Evolutionary conservation across 2,888 invertebrate species (phyloP), one percentile per base, ranked within the genome.

Genomic region (Leucania comma): DNA sequence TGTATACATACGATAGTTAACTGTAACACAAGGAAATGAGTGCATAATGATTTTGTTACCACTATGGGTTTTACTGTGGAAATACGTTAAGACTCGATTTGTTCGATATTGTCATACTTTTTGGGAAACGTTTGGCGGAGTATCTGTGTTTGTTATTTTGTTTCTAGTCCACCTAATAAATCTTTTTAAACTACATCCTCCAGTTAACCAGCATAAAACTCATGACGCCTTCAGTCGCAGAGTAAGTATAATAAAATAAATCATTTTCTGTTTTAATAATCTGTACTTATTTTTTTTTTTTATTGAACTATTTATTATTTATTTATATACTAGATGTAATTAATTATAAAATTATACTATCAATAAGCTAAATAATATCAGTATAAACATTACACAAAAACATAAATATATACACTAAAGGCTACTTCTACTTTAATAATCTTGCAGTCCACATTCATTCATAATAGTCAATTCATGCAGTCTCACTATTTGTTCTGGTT

Each of bases 51-150:
- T 68, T 68, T 50, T 42, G n/a, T 50, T 3, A 61, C 76, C 71
- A 22, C 32, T 83, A 56, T 12, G 29, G 2, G 78, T 70, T 69
- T 68, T 82, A 61, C 2, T 81, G 60, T 78, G 78, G 75, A 84
- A 70, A 32, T 69, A 64, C 50, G 8, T 10, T 24, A 68, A 38
- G 26, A 29, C 51, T 42, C 68, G 65, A 20, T 3, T 2, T 35
- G 24, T 66, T 63, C 59, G 54, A 0, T 74, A 59, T 46, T 60
- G 24, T 56, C 46, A 58, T 24, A 58, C 71, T 50, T 29, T 73
- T 62, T 69, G 60, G 66, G 64, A 83, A 62, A 24, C 68, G 14
- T 67, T 67, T 65, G 64, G 84, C 48, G 66, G 78, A 62, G n/a
- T 81, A 35, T 46, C 59, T 22, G 17, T 72, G 46, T 80, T 81